Evolutionary conservation across 2,797 vertebrate genomes (phyloP), one percentile per base, ranked within the genome.

Genomic region (Xenentodon cancila): DNA sequence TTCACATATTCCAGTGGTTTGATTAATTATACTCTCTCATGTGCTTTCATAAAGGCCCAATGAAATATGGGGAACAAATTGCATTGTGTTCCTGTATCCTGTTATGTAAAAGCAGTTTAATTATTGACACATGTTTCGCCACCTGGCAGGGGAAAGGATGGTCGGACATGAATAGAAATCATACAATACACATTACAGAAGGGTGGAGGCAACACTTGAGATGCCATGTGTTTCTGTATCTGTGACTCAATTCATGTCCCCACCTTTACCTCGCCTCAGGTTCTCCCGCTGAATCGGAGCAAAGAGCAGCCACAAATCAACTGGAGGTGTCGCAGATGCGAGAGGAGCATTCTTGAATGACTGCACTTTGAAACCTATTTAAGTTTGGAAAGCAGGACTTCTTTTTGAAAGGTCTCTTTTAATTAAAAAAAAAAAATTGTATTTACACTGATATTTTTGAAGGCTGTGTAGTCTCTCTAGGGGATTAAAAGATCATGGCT

Each of bases 1-100:
- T 92, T 92, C 92, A 91, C 92, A 92, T 93, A 93, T 93, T 92
- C 92, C 92, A 93, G 91, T 90, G 92, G 91, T 93, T 93, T 93
- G 92, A 93, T 93, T 92, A 93, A 93, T 93, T 92, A 92, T 89
- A 65, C 87, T 91, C 91, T 92, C 88, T 90, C 90, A 88, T 91
- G 91, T 91, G 91, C 90, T 92, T 90, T 90, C 87, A 92, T 92
- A 90, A 90, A 89, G 89, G 90, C 89, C 91, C 91, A 90, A 86
- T 93, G 91, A 92, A 93, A 92, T 92, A 93, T 91, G 88, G 90
- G 77, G 63, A 90, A 90, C 89, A 92, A 93, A 93, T 92, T 92
- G 91, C 91, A 89, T 91, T 89, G 90, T 90, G 86, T 93, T 92
- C 84, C 84, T 88, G 88, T 91, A 91, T 92, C 89, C 88, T 92